Evolutionary conservation across 2,113 vertebrate species (phyloP).

Genomic region (Elaphurus davidianus): DNA sequence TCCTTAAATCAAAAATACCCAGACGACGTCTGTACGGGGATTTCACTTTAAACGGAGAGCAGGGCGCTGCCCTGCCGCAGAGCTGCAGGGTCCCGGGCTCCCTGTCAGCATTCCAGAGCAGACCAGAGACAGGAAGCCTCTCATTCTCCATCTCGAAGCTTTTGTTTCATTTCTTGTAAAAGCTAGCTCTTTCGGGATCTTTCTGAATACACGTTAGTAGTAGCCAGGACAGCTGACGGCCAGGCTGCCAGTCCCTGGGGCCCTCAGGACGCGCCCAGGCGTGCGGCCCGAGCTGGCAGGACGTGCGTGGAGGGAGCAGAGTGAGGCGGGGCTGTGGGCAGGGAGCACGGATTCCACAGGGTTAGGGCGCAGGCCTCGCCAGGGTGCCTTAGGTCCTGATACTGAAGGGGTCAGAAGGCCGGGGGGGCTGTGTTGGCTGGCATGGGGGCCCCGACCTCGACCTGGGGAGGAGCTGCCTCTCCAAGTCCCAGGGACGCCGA

Average conservation of each 20-base stretch:
- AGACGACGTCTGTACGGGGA: neutral
- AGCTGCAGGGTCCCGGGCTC: neutral
- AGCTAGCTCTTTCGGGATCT: neutral
- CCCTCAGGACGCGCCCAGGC: rapidly evolving
- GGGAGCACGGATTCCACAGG: rapidly evolving
- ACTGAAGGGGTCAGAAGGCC: neutral
- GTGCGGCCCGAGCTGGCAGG: neutral
- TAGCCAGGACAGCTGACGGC: neutral
- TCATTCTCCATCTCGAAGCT: neutral
- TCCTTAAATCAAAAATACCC: neutral
- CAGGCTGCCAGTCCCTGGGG: neutral
- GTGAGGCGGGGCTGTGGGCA: neutral
- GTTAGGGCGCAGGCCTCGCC: neutral
- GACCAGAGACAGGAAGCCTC: neutral
- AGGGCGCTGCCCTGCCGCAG: neutral
- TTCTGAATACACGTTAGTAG: neutral
- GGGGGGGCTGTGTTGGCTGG: rapidly evolving
- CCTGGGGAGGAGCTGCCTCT: neutral
- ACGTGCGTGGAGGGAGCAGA: neutral
- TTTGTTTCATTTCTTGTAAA: neutral
- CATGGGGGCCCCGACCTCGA: neutral
- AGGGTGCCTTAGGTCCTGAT: neutral
- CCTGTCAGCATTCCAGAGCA: neutral
- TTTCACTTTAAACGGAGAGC: neutral
- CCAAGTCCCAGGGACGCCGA: neutral